Conservation (phyloP, 2,888 invertebrate species). For the Chalcosyrphus nemorum region DNA sequence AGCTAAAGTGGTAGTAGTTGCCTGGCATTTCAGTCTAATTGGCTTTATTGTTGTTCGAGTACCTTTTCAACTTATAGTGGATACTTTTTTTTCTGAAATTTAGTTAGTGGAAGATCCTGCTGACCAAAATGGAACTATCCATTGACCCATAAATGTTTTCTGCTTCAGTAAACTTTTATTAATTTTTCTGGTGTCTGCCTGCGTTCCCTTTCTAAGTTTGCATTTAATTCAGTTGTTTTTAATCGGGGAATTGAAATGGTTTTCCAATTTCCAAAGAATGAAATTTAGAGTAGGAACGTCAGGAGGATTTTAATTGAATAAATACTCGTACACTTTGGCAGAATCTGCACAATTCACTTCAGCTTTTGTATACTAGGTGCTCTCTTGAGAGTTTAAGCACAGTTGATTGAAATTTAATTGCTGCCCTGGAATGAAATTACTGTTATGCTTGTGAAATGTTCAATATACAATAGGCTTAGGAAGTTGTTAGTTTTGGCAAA, state of each 20-base stretch:
- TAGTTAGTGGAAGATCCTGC: not conserved
- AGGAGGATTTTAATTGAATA: not conserved
- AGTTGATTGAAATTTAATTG: not conserved
- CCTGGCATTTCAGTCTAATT: constrained; percentile 28
- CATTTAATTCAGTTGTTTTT: not conserved
- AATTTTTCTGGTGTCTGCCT: not conserved
- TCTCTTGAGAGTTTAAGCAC: not conserved
- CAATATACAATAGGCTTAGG: not conserved
- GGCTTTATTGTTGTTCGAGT: constrained; percentile 6
- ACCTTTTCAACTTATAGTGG: not conserved
- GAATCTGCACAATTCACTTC: not conserved
- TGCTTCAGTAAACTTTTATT: not conserved
- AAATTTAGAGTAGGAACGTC: not conserved
- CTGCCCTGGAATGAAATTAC: not conserved
- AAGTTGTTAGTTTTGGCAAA: not conserved
- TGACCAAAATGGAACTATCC: constrained; percentile 10
- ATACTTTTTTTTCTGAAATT: not conserved
- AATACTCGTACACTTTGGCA: not conserved
- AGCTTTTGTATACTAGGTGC: too few species aligned
- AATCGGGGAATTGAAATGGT: not conserved
- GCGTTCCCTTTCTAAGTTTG: not conserved
- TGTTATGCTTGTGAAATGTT: not conserved
- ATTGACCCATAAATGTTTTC: constrained; percentile 4
- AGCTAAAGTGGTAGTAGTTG: not conserved
- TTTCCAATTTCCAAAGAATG: not conserved